These are phyloP conservation scores for Daubentonia madagascariensis DNA, from an alignment of 2,113 vertebrate genomes.

Conservation along the genomic window DNA sequence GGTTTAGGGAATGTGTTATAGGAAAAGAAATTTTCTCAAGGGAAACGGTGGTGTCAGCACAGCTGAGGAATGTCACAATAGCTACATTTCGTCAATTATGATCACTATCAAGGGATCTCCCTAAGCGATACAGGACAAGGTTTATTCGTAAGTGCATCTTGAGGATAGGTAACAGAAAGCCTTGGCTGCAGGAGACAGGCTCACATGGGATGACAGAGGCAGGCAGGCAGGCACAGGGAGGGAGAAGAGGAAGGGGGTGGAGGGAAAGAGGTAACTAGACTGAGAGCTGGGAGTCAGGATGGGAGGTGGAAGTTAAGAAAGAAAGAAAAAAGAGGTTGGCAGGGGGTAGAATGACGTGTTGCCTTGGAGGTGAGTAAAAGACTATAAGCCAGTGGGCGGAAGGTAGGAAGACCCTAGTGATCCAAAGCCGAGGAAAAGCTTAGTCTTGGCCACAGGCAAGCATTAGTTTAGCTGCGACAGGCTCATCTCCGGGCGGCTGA, in stretches of 20 bases:
- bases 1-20: conserved; percentile 37
- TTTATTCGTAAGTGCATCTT: neutral
- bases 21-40: conserved; percentile 51
- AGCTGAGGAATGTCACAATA: conserved; percentile 70
- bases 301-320: neutral
- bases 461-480: neutral
- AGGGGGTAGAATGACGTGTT: neutral
- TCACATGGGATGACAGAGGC: neutral
- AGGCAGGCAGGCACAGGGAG: neutral
- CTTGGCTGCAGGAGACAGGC: neutral
- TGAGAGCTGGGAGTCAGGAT: neutral
- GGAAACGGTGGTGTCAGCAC: conserved; percentile 64
- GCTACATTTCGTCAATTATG: conserved; percentile 63
- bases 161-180: conserved; percentile 10
- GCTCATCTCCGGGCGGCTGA: neutral
- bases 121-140: neutral
- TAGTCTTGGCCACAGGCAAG: neutral
- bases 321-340: neutral
- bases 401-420: neutral
- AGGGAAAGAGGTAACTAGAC: neutral
- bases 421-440: neutral
- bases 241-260: neutral
- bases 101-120: conserved; percentile 57
- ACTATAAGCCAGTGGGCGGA: neutral
- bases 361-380: conserved; percentile 4